phyloP scores from a whole-genome alignment of 2,113 vertebrate genomes.

The Xenopus laevis region DNA sequence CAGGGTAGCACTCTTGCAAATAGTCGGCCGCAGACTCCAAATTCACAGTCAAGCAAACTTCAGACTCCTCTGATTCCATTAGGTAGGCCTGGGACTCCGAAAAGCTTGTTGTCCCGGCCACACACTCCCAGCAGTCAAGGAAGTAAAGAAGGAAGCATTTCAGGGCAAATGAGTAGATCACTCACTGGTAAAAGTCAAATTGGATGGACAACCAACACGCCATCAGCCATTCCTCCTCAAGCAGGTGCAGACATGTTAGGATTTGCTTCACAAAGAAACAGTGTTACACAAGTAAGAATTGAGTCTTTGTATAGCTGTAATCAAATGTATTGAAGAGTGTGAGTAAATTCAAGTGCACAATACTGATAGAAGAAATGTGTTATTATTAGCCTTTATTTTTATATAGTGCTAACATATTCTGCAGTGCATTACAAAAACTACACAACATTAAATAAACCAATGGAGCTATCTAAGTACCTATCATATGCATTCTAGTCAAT shows the following conservation, averaged over 20 bases:
- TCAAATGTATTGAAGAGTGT: not conserved
- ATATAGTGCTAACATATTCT: too few species aligned
- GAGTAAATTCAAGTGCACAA: too few species aligned
- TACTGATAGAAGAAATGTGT: too few species aligned
- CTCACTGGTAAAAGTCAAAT: conserved; percentile 71
- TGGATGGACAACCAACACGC: conserved; percentile 66
- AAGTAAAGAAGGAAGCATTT: conserved; percentile 69
- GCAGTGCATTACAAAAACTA: too few species aligned
- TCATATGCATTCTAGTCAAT: too few species aligned
- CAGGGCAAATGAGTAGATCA: conserved; percentile 71
- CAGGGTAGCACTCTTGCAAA: conserved; percentile 60
- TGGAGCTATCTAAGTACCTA: too few species aligned
- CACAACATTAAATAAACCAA: too few species aligned
- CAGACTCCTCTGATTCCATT: conserved; percentile 53
- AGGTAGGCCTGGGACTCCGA: conserved; percentile 65
- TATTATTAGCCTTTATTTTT: too few species aligned
- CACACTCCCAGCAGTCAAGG: conserved; percentile 63
- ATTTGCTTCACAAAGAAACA: conserved; percentile 69
- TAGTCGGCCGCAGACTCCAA: conserved; percentile 60
- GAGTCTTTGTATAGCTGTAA: conserved; percentile 20
- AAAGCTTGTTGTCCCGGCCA: conserved; percentile 69
- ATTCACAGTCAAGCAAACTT: conserved; percentile 51
- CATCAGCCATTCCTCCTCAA: conserved; percentile 66
- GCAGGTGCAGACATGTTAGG: conserved; percentile 70
- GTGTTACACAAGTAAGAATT: conserved; percentile 79